Percentiles rank a stretch among this genome's conserved stretches.
These are phyloP conservation scores for Danio choprae DNA, from an alignment of 2,797 vertebrate genomes.

Conservation along the genomic window DNA sequence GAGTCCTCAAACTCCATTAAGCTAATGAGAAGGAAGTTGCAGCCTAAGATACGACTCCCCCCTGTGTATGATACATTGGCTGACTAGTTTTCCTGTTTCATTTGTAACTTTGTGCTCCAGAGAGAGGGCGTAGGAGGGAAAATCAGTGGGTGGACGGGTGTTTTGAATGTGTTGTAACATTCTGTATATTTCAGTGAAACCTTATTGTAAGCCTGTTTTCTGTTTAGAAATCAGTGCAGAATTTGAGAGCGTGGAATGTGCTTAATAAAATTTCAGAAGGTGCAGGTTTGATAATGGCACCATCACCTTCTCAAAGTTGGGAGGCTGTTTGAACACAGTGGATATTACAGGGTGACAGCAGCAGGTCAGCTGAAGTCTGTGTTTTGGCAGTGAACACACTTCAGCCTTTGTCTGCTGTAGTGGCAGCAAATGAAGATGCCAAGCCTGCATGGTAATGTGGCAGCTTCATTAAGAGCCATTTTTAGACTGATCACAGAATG, in stretches of 20 bases:
- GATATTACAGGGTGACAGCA: conserved; percentile 31
- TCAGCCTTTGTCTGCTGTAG: conserved; percentile 38
- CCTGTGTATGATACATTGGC: neutral
- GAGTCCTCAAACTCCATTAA: neutral
- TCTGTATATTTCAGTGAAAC: conserved; percentile 18
- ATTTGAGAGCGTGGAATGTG: neutral
- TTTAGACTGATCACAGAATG: conserved; percentile 37
- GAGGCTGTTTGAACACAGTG: conserved; percentile 38
- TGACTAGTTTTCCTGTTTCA: conserved; percentile 16
- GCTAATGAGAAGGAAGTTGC: conserved; percentile 27
- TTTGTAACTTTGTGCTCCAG: conserved; percentile 30
- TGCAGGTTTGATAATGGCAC: neutral
- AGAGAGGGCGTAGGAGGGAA: neutral
- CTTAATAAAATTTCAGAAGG: neutral
- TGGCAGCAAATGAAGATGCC: conserved; percentile 15
- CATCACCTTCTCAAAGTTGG: conserved; percentile 20
- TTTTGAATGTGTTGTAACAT: conserved; percentile 12
- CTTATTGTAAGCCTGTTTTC: conserved; percentile 13
- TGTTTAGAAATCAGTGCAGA: conserved; percentile 10
- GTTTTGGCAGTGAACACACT: conserved; percentile 37
- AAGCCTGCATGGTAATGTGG: conserved; percentile 35
- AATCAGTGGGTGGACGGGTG: conserved; percentile 32
- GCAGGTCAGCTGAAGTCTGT: conserved; percentile 33
- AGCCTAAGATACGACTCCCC: neutral
- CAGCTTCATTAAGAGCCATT: conserved; percentile 42